Base-by-base conservation (phyloP, 2,113 vertebrate genomes). In the Anas platyrhynchos region DNA sequence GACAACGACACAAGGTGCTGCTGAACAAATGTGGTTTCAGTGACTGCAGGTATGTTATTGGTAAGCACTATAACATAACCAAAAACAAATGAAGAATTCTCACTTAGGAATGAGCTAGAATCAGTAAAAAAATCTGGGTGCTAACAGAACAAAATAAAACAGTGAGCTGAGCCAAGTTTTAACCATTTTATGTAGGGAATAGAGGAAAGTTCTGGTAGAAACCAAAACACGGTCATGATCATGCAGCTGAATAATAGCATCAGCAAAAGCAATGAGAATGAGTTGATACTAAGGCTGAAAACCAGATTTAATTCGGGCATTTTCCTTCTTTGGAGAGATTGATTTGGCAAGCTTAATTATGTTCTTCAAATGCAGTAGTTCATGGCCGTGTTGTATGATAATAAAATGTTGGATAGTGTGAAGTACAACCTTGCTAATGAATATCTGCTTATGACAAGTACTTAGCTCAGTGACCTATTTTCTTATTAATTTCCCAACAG, bases 391-490 rank as follows among this genome's bases (percentile, higher is more conserved):
- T 83, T 86, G 43, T 52, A 58, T 83, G 73, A 93, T 71, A 94
- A 89, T 92, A 91, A 96, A 97, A 88, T 52, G 55, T 43, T 5
- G 46, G 25, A 59, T 38, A 81, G 68, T 71, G 38, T 88, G 83
- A 93, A 89, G 63, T 46, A 81, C 52, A 91, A 48, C 26, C 2
- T 15, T 74, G 46, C 65, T 96, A 94, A 96, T 86, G 72, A 86
- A 31, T 65, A 44, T 56, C 56, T 94, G 44, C 83, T 86, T 86
- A 81, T 15, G 90, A 31, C 15, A 68, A 81, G 65, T 81, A 67
- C 58, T 93, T 88, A 81, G 80, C 22, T 92, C 74, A 69, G 82
- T 91, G 79, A 93, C 61, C 85, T 56, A 61, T 81, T 96, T 93
- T 83, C 72, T 79, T 52, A 67, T 71, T 93, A 86, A 88, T 91